Conservation (phyloP, 2,797 vertebrate species). For the Cyprinodon diabolis region DNA sequence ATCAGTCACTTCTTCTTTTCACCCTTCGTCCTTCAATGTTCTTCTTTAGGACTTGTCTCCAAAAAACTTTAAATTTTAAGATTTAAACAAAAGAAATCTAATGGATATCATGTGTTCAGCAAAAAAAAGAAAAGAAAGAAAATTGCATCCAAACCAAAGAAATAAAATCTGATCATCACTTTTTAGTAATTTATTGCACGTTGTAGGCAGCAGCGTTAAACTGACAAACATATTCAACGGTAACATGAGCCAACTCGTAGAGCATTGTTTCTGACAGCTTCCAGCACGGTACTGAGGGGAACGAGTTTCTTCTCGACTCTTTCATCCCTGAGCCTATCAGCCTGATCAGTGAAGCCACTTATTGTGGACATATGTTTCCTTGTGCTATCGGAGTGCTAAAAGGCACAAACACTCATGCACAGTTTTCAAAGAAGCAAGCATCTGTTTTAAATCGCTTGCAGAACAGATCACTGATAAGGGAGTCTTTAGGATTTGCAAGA, state of each 20-base stretch:
- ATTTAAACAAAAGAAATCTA: conserved; percentile 20
- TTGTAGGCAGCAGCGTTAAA: conserved; percentile 24
- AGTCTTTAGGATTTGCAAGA: conserved; percentile 42
- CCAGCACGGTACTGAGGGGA: conserved; percentile 28
- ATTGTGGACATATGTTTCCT: conserved; percentile 70
- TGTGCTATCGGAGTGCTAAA: conserved; percentile 48
- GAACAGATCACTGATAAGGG: conserved; percentile 32
- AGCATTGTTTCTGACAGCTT: conserved; percentile 54
- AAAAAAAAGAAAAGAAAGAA: conserved; percentile 28
- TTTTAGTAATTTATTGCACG: conserved; percentile 21
- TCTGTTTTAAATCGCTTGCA: conserved; percentile 64
- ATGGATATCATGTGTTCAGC: conserved; percentile 25
- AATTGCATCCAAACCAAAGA: conserved; percentile 26
- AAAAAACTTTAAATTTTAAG: conserved; percentile 32
- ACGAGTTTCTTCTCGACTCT: conserved; percentile 32
- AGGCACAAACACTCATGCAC: conserved; percentile 43
- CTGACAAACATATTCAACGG: conserved; percentile 36
- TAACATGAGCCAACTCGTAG: conserved; percentile 27
- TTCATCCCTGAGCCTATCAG: conserved; percentile 62
- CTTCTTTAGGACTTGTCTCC: conserved; percentile 39
- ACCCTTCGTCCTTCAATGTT: conserved; percentile 47
- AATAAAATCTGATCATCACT: conserved; percentile 23
- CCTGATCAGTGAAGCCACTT: conserved; percentile 60
- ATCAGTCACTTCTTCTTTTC: conserved; percentile 65
- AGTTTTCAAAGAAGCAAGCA: conserved; percentile 17